Percentiles rank a stretch among this genome's conserved stretches.
phyloP scores from a whole-genome alignment of 2,797 vertebrate species.

The Pelochelys cantorii region DNA sequence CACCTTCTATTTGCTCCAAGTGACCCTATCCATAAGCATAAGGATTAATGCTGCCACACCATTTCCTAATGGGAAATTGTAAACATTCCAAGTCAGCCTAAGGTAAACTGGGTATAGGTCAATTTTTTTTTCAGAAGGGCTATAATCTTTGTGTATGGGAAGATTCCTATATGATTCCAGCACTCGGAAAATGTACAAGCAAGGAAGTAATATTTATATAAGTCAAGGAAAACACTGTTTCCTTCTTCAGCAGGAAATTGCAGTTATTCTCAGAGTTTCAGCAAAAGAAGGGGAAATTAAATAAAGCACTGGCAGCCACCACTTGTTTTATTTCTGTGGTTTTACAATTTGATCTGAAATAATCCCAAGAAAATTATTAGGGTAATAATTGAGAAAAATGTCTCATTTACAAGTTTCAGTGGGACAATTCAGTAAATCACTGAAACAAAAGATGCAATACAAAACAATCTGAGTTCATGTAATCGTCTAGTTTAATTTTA shows the following conservation, averaged over 20 bases:
- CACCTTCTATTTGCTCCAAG: not conserved
- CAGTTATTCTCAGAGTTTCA: conserved; percentile 80
- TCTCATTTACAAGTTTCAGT: conserved; percentile 53
- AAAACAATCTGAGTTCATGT: conserved; percentile 36
- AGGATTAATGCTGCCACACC: not conserved
- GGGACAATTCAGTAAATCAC: not conserved
- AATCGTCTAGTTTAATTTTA: not conserved
- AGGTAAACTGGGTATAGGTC: not conserved
- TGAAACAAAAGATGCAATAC: conserved; percentile 19
- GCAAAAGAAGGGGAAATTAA: conserved; percentile 72
- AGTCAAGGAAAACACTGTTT: conserved; percentile 81
- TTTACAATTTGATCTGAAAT: conserved; percentile 81
- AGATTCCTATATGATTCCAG: conserved; percentile 73
- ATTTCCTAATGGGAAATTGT: conserved; percentile 60
- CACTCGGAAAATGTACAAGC: conserved; percentile 68
- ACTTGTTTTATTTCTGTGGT: conserved; percentile 76
- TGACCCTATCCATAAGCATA: not conserved
- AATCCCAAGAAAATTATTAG: conserved; percentile 77
- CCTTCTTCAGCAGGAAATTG: conserved; percentile 81
- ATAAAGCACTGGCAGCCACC: conserved; percentile 68
- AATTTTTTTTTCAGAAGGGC: not conserved
- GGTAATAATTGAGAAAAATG: conserved; percentile 62
- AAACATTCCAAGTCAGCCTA: conserved; percentile 19
- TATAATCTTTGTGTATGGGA: conserved; percentile 55
- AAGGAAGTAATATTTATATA: conserved; percentile 83